phyloP scores from a whole-genome alignment of 1,140 invertebrate species.

The Diprion similis region DNA sequence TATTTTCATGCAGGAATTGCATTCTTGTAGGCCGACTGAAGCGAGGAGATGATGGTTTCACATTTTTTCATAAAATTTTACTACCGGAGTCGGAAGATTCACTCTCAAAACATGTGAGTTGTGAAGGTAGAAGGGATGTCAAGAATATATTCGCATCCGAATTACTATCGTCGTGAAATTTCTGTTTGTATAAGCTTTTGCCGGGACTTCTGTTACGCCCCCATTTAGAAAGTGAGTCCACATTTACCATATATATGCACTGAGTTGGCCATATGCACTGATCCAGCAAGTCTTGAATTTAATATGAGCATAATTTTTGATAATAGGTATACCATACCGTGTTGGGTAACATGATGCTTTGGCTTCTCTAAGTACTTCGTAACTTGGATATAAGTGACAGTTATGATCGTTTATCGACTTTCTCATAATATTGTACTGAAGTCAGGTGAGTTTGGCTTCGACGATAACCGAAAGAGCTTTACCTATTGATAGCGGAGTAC shows the following conservation, averaged over 20 bases:
- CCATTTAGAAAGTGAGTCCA: too few species aligned
- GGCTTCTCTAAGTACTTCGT: too few species aligned
- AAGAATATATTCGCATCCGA: constrained; percentile 37
- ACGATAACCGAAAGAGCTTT: constrained; percentile 21
- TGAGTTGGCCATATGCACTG: too few species aligned
- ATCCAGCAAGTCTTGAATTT: too few species aligned
- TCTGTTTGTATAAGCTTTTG: constrained; percentile 39
- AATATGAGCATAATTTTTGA: too few species aligned
- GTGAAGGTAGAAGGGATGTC: constrained; percentile 37
- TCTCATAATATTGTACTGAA: constrained; percentile 23
- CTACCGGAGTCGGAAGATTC: constrained; percentile 8
- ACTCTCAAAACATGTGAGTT: constrained; percentile 17
- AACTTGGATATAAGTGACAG: not conserved
- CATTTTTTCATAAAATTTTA: constrained; percentile 28
- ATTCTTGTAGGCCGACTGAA: constrained; percentile 30
- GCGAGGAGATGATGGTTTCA: constrained; percentile 23
- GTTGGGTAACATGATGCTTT: too few species aligned
- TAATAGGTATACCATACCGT: too few species aligned
- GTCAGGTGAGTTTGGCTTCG: constrained; percentile 20
- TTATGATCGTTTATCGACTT: too few species aligned
- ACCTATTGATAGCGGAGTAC: constrained; percentile 4
- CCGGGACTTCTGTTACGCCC: constrained; percentile 39
- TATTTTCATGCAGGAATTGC: constrained; percentile 27
- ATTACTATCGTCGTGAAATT: constrained; percentile 29
- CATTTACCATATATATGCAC: too few species aligned